These are phyloP conservation scores for Cavia aperea DNA, from an alignment of 2,113 vertebrate species.

Conservation along the genomic window DNA sequence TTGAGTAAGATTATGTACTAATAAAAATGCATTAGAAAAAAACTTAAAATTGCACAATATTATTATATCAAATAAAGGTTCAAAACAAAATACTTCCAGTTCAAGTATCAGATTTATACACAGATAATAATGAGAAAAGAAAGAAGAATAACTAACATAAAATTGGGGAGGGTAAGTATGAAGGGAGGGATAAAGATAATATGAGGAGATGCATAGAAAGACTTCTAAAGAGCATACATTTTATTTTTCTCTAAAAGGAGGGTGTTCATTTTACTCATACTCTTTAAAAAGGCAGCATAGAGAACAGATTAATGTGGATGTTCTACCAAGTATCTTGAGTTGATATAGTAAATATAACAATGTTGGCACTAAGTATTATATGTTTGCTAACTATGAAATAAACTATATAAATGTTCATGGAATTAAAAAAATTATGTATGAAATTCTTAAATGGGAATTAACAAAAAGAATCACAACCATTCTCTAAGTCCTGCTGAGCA, in stretches of 20 bases:
- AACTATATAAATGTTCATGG: neutral
- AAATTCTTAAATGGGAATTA: constrained; percentile 18
- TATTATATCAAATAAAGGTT: neutral
- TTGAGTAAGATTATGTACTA: neutral
- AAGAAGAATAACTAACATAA: neutral
- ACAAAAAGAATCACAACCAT: neutral
- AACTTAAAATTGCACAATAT: neutral
- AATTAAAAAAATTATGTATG: neutral
- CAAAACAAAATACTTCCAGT: neutral
- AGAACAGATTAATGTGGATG: neutral
- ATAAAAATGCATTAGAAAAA: neutral
- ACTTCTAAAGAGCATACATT: neutral
- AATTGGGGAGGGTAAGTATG: neutral
- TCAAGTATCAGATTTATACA: neutral
- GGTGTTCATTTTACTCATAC: neutral
- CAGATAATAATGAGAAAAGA: neutral
- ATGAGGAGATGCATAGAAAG: neutral
- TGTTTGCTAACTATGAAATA: neutral
- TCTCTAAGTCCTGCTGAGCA: neutral
- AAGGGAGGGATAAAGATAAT: neutral
- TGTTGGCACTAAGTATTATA: neutral
- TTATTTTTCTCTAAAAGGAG: neutral
- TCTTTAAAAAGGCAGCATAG: neutral
- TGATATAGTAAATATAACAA: neutral
- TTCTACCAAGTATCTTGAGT: neutral